Conservation (phyloP, 2,113 vertebrate genomes). For the Pholis gunnellus region DNA sequence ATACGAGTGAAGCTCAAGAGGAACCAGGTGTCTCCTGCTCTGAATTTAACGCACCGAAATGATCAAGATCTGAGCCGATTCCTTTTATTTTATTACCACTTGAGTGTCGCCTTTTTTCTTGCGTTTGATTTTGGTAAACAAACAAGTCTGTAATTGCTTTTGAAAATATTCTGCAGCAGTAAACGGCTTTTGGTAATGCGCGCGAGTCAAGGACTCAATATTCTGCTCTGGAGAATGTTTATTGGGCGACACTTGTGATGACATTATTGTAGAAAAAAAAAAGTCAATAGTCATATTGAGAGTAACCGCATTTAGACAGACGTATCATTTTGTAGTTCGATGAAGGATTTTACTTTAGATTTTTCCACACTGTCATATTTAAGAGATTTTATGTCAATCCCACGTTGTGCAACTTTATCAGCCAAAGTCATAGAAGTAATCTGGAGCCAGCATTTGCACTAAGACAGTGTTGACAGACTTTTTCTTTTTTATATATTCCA, state of each 20-base stretch:
- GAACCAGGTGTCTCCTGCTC: conserved; percentile 32
- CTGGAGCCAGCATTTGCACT: neutral
- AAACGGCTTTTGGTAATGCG: no score
- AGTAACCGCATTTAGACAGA: neutral
- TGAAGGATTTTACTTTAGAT: neutral
- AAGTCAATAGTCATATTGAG: neutral
- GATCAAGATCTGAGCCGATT: neutral
- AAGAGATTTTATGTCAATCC: neutral
- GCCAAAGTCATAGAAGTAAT: neutral
- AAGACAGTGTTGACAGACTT: neutral
- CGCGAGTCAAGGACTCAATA: neutral
- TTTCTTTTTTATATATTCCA: neutral
- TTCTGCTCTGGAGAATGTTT: neutral
- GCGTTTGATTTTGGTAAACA: conserved; percentile 13
- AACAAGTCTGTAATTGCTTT: neutral
- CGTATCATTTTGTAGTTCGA: neutral
- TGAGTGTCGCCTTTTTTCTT: neutral
- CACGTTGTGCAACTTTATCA: neutral
- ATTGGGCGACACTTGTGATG: neutral
- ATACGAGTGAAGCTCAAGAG: conserved; percentile 2
- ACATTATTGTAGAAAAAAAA: neutral
- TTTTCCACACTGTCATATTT: neutral
- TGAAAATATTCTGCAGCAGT: neutral
- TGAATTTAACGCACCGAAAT: conserved; percentile 1
- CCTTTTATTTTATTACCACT: neutral